Percentiles rank a stretch among this genome's conserved stretches.
phyloP scores from a whole-genome alignment of 23 tunicate species.

The Styela clava region DNA sequence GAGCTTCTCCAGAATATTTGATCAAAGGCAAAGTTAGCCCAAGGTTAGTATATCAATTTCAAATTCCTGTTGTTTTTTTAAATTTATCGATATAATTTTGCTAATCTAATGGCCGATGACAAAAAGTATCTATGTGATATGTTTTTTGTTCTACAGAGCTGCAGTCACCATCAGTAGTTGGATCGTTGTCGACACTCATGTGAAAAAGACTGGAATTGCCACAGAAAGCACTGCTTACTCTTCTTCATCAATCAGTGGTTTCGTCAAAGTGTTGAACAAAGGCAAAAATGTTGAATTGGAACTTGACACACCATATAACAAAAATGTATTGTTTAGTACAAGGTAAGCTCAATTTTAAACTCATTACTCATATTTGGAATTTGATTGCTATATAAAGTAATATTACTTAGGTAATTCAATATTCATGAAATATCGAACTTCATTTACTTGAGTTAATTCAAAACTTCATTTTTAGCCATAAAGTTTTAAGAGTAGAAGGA shows the following conservation, averaged over 20 bases:
- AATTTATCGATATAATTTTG: no score
- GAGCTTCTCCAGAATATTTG: slow-evolving; percentile 27
- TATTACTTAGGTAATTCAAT: no score
- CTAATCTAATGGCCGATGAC: no score
- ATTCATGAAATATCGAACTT: no score
- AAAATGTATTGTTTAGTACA: slow-evolving; percentile 61
- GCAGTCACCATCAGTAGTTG: slow-evolving; percentile 62
- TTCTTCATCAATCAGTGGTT: slow-evolving; percentile 58
- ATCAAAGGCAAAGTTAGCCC: slow-evolving; percentile 34
- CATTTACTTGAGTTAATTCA: no score
- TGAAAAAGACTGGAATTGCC: slow-evolving; percentile 58
- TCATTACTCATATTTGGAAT: neutral
- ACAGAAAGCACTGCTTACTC: slow-evolving; percentile 59
- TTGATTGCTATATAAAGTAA: no score
- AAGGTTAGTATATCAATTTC: slow-evolving; percentile 39
- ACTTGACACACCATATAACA: slow-evolving; percentile 61
- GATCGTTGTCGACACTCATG: slow-evolving; percentile 75
- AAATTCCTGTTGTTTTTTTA: no score
- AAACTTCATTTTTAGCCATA: slow-evolving; percentile 67
- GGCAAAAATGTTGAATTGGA: slow-evolving; percentile 39
- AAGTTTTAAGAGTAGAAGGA: slow-evolving; percentile 56
- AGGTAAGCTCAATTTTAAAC: slow-evolving; percentile 31
- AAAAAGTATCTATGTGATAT: no score
- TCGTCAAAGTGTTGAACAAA: slow-evolving; percentile 5
- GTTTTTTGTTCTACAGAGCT: slow-evolving; percentile 48